phyloP scores from a whole-genome alignment of 2,797 vertebrate genomes.

The Myotis findleyi region DNA sequence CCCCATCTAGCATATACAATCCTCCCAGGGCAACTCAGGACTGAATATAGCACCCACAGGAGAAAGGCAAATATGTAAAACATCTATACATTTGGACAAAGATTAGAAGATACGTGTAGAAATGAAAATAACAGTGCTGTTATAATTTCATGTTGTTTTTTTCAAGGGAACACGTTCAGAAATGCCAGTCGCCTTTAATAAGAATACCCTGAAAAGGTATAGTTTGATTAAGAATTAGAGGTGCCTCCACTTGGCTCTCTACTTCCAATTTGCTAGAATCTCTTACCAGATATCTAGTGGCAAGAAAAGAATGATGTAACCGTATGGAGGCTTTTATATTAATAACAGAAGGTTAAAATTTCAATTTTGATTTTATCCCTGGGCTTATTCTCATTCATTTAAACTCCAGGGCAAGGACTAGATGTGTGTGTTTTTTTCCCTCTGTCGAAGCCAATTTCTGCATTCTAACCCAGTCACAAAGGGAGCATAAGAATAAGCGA shows the following conservation, averaged over 20 bases:
- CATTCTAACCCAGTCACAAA: background rate
- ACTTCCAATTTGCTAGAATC: background rate
- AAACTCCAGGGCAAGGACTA: background rate
- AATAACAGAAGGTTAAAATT: slow-evolving; percentile 30
- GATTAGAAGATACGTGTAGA: background rate
- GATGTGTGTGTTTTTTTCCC: background rate
- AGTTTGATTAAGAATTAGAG: background rate
- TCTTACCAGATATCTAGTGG: background rate
- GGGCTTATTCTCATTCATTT: background rate
- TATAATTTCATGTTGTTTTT: slow-evolving; percentile 14
- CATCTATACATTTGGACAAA: background rate
- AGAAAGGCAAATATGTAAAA: slow-evolving; percentile 16
- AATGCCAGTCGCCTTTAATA: slow-evolving; percentile 20
- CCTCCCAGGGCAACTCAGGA: background rate
- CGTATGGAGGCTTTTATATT: background rate
- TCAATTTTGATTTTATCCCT: background rate
- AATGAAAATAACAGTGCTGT: slow-evolving; percentile 35
- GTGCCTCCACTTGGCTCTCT: background rate
- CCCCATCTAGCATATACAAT: background rate
- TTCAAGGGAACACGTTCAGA: background rate
- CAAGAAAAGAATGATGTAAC: slow-evolving; percentile 4
- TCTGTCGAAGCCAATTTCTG: background rate
- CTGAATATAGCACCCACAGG: background rate
- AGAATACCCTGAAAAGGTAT: background rate
- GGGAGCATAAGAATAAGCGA: background rate